Evolutionary conservation across 2,113 vertebrate genomes (phyloP).

Genomic region (Alexandromys fortis): DNA sequence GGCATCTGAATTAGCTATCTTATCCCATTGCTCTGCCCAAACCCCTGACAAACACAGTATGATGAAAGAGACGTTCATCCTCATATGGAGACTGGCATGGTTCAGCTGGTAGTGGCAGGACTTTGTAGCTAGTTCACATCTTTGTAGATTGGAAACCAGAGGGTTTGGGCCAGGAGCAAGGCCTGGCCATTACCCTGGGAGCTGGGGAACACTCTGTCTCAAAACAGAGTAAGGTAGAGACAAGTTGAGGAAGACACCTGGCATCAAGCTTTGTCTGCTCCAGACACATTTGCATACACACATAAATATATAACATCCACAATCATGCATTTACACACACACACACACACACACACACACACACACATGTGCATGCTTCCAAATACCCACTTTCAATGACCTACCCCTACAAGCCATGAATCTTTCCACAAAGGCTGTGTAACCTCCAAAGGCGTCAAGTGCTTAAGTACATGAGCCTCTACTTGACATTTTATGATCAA

Average conservation of each 20-base stretch:
- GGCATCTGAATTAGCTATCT: neutral
- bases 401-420: neutral
- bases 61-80: neutral
- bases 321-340: neutral
- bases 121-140: neutral
- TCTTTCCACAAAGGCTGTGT: neutral
- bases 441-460: neutral
- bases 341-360: too few species aligned
- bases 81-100: neutral
- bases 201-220: neutral
- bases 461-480: neutral
- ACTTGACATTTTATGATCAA: neutral
- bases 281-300: neutral
- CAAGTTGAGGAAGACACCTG: neutral
- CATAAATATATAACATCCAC: neutral
- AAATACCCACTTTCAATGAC: neutral
- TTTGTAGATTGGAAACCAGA: neutral
- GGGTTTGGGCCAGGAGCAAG: neutral
- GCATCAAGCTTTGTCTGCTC: neutral
- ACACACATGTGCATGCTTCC: neutral
- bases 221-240: neutral
- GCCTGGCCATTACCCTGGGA: neutral
- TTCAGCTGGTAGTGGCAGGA: neutral
- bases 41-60: neutral
- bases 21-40: neutral